Evolutionary conservation across 1,140 invertebrate species (phyloP).

Genomic region (Phocides pigmalion): DNA sequence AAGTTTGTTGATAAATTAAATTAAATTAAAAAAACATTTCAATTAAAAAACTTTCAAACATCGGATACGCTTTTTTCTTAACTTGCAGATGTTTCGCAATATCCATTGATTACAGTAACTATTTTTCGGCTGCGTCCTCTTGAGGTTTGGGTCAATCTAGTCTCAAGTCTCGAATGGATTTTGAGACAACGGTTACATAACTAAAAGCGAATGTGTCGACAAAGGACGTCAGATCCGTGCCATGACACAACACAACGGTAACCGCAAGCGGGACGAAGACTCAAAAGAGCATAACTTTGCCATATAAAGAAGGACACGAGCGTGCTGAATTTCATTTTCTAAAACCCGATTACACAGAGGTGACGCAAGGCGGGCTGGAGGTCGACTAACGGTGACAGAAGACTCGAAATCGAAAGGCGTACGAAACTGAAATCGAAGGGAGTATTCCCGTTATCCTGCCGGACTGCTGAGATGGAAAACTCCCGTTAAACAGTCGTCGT

Average conservation of each 20-base stretch:
- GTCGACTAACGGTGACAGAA: slow-evolving; percentile 71
- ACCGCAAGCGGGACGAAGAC: slow-evolving; percentile 48
- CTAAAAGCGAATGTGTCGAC: slow-evolving; percentile 50
- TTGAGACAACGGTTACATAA: slow-evolving; percentile 40
- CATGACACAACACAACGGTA: slow-evolving; percentile 52
- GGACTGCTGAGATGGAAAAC: slow-evolving; percentile 72
- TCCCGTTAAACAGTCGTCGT: slow-evolving; percentile 64
- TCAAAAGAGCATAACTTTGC: slow-evolving; percentile 62
- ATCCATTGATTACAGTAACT: no score
- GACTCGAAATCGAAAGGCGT: slow-evolving; percentile 77
- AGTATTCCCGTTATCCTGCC: slow-evolving; percentile 75
- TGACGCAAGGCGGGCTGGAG: slow-evolving; percentile 67
- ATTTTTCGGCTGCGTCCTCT: neutral
- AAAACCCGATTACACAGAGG: slow-evolving; percentile 77
- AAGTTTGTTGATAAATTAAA: no score
- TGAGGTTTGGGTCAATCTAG: neutral
- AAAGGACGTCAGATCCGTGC: slow-evolving; percentile 40
- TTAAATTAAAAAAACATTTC: no score
- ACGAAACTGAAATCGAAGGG: slow-evolving; percentile 79
- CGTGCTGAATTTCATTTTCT: slow-evolving; percentile 80
- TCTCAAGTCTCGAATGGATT: neutral
- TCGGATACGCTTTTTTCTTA: no score
- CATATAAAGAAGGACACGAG: slow-evolving; percentile 75
- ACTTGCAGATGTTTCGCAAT: no score
- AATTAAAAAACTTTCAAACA: no score